These are phyloP conservation scores for Macrosoma leucophasiata DNA, from an alignment of 2,888 invertebrate species.

Conservation along the genomic window DNA sequence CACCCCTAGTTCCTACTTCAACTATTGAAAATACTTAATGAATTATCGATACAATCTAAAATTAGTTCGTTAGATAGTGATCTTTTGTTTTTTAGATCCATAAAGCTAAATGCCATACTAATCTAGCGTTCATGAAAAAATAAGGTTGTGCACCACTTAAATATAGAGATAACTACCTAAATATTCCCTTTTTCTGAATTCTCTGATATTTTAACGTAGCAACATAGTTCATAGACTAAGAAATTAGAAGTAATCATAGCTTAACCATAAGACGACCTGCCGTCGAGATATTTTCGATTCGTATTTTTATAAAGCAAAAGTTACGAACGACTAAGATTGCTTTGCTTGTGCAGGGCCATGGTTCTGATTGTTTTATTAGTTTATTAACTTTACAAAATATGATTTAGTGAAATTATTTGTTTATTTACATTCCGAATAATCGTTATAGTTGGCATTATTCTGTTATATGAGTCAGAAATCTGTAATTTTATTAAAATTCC, in stretches of 20 bases:
- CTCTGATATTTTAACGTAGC: constrained; percentile 74
- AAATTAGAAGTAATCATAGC: constrained; percentile 65
- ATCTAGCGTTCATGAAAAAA: constrained; percentile 73
- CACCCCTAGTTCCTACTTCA: constrained; percentile 63
- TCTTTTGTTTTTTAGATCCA: constrained; percentile 52
- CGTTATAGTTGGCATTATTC: constrained; percentile 17
- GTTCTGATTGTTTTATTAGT: constrained; percentile 36
- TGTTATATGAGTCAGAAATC: constrained; percentile 12
- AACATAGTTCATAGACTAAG: constrained; percentile 62
- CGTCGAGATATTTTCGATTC: constrained; percentile 74
- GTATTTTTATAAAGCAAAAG: constrained; percentile 75
- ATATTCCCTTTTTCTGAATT: constrained; percentile 74
- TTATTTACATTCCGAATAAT: constrained; percentile 29
- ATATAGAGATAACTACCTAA: constrained; percentile 66
- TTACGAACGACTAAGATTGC: constrained; percentile 69
- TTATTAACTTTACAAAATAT: constrained; percentile 30
- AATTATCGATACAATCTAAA: constrained; percentile 43
- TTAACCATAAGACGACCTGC: constrained; percentile 68
- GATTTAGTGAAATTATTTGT: too few relatives aligned
- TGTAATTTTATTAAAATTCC: constrained; percentile 12
- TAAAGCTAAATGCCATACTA: constrained; percentile 66
- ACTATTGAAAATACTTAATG: constrained; percentile 40
- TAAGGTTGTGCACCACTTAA: constrained; percentile 75
- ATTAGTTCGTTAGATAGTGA: constrained; percentile 53
- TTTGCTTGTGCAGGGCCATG: constrained; percentile 72